phyloP scores from a whole-genome alignment of 2,113 vertebrate species.

The Centropus bengalensis region DNA sequence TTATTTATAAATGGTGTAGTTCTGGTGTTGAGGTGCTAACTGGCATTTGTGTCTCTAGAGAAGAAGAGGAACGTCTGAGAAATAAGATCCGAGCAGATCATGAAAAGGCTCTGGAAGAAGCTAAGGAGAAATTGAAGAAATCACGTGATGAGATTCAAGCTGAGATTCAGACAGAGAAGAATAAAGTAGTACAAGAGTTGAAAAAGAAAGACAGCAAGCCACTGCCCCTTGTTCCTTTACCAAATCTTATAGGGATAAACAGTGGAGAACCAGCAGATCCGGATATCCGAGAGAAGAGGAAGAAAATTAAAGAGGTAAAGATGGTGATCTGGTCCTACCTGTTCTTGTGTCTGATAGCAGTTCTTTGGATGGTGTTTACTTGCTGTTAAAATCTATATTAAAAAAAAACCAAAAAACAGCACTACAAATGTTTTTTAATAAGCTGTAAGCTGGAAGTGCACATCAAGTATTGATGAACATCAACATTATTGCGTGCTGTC shows the following conservation, averaged over 20 bases:
- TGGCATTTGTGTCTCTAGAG: conserved; percentile 77
- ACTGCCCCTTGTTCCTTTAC: conserved; percentile 90
- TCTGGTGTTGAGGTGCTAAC: conserved; percentile 27
- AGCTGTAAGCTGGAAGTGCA: background rate
- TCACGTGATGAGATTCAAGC: conserved; percentile 92
- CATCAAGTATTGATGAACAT: background rate
- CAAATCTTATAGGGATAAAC: conserved; percentile 89
- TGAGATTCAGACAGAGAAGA: conserved; percentile 98
- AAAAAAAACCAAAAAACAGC: background rate
- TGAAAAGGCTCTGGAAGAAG: conserved; percentile 95
- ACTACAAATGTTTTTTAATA: background rate
- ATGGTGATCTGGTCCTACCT: background rate
- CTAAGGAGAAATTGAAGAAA: conserved; percentile 96
- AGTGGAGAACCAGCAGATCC: conserved; percentile 89
- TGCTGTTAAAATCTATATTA: background rate
- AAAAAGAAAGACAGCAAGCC: conserved; percentile 87
- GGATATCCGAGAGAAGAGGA: conserved; percentile 89
- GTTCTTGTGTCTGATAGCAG: background rate
- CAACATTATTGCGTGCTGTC: background rate
- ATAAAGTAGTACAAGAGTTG: conserved; percentile 87
- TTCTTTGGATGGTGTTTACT: background rate
- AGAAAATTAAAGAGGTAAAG: conserved; percentile 97
- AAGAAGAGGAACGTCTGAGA: conserved; percentile 95
- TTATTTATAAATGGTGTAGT: background rate
- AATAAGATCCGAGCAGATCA: conserved; percentile 98